Evolutionary conservation across 2,888 invertebrate species (phyloP).

Genomic region (Apamea epomidion): DNA sequence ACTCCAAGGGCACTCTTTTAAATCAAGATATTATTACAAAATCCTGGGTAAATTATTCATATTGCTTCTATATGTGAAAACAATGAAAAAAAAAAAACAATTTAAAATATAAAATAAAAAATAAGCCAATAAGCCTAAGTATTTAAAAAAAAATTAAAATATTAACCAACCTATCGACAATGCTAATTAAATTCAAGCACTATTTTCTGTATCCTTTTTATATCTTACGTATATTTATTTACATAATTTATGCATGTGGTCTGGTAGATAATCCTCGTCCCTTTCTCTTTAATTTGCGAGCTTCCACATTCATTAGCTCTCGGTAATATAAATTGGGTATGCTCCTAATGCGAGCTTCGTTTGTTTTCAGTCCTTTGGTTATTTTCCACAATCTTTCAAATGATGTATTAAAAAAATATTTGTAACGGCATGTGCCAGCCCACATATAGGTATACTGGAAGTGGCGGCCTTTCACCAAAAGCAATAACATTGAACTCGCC

Average conservation of each 20-base stretch:
- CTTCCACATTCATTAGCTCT: constrained; percentile 21
- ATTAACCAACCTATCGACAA: no score
- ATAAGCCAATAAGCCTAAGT: no score
- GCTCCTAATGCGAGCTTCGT: constrained; percentile 7
- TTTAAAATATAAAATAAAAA: no score
- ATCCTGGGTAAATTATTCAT: no score
- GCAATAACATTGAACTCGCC: no score
- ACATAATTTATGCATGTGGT: constrained; percentile 3
- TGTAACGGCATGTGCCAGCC: background rate
- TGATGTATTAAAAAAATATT: background rate
- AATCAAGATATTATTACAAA: no score
- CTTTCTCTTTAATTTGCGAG: constrained; percentile 4
- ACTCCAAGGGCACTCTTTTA: no score
- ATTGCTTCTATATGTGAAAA: no score
- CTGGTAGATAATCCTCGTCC: background rate
- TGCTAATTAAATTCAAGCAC: no score
- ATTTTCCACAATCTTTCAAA: background rate
- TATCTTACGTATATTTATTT: background rate
- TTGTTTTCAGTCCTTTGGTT: background rate
- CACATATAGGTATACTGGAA: background rate
- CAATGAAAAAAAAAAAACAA: no score
- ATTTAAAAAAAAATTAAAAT: background rate
- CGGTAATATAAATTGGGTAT: constrained; percentile 4
- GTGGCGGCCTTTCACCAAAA: no score
- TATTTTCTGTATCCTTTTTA: background rate